Percentiles rank a stretch among this genome's conserved stretches.
These are phyloP conservation scores for Sebastes diploproa DNA, from an alignment of 2,797 vertebrate genomes.

Conservation along the genomic window DNA sequence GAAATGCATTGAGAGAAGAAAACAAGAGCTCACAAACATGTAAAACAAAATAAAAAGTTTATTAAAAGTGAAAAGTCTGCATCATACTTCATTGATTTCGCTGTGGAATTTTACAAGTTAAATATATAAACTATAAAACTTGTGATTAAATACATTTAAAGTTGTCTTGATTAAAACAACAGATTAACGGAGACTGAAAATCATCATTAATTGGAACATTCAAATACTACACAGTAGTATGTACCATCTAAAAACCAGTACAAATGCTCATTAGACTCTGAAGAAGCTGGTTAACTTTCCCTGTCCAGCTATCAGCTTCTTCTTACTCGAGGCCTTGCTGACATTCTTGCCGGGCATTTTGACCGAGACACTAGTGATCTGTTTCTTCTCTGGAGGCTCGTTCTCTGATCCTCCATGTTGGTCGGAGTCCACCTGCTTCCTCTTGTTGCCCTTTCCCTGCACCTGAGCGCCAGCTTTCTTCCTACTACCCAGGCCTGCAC, in stretches of 20 bases:
- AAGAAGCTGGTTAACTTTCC: conserved; percentile 92
- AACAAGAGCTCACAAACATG: conserved; percentile 15
- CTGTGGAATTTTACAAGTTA: neutral
- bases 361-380: conserved; percentile 60
- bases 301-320: conserved; percentile 90
- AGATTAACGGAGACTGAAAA: neutral
- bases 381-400: conserved; percentile 83
- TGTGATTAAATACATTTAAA: conserved; percentile 22
- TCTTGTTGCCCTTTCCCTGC: conserved; percentile 82
- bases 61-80: conserved; percentile 67
- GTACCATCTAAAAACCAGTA: neutral
- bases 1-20: conserved; percentile 34
- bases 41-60: conserved; percentile 74
- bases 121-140: neutral
- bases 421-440: conserved; percentile 85
- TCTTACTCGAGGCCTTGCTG: conserved; percentile 76
- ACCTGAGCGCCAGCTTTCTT: conserved; percentile 72
- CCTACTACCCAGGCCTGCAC: conserved; percentile 57
- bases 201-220: neutral
- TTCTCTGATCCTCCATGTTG: conserved; percentile 80
- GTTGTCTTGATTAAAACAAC: neutral
- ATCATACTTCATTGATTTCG: conserved; percentile 25
- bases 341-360: conserved; percentile 67
- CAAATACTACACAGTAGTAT: neutral
- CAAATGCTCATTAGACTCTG: conserved; percentile 76